These are phyloP conservation scores for Smittia sp. DNA, from an alignment of 2,888 invertebrate genomes.

Conservation along the genomic window DNA sequence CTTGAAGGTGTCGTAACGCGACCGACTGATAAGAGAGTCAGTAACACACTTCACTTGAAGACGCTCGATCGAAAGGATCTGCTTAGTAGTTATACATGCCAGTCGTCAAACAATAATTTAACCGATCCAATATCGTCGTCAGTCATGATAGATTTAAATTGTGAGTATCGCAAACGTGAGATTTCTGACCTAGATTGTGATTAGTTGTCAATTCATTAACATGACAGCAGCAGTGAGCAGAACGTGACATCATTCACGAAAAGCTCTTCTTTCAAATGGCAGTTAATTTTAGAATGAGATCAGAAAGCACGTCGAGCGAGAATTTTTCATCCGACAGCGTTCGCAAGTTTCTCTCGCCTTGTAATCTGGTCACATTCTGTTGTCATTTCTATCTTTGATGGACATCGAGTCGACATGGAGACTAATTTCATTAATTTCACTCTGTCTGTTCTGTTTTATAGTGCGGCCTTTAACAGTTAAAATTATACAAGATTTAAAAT, in stretches of 20 bases:
- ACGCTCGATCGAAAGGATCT: conserved; percentile 61
- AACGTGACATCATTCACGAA: too few species aligned
- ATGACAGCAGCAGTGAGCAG: too few species aligned
- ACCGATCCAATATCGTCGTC: conserved; percentile 62
- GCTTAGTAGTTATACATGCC: conserved; percentile 62
- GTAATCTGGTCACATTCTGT: not conserved
- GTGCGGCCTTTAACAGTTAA: conserved; percentile 64
- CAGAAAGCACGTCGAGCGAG: too few species aligned
- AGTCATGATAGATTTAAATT: conserved; percentile 62
- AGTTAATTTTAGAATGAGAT: too few species aligned
- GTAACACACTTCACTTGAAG: conserved; percentile 60
- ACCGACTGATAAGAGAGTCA: conserved; percentile 57
- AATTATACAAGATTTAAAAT: conserved; percentile 60
- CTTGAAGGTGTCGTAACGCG: conserved; percentile 61
- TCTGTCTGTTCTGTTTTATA: conserved; percentile 46
- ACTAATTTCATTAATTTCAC: conserved; percentile 10
- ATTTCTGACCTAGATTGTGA: too few species aligned
- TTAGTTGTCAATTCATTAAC: too few species aligned
- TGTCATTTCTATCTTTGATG: not conserved
- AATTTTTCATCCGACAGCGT: too few species aligned
- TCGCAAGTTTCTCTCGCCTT: not conserved
- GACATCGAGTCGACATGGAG: not conserved
- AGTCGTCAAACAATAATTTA: conserved; percentile 65
- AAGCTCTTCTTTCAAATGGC: too few species aligned
- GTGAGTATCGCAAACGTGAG: conserved; percentile 55